A percentile compares a stretch with the other conserved stretches of the same genome.
These are phyloP conservation scores for Holacanthella duospinosa DNA, from an alignment of 2,888 invertebrate genomes.

Conservation along the genomic window DNA sequence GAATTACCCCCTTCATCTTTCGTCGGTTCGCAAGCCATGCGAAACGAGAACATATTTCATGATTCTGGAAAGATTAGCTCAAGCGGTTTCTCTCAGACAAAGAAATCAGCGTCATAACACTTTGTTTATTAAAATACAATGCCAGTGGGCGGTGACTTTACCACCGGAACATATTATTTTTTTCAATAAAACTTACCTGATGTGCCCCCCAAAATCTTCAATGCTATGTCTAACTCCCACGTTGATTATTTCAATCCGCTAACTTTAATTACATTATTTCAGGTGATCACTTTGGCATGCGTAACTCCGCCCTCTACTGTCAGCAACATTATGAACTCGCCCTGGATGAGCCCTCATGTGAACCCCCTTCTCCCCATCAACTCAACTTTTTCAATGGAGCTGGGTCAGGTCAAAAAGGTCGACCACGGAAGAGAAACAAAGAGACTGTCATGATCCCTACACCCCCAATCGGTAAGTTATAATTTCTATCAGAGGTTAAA, in stretches of 20 bases:
- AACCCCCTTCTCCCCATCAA: conserved; percentile 7
- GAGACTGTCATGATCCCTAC: neutral
- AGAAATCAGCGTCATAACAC: too few species aligned
- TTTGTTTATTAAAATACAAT: too few species aligned
- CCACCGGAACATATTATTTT: too few species aligned
- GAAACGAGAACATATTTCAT: neutral
- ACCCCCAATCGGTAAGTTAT: conserved; percentile 1
- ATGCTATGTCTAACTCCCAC: too few species aligned
- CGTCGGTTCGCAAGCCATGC: neutral
- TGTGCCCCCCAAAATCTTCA: too few species aligned
- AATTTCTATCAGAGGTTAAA: neutral
- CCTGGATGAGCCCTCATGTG: conserved; percentile 33
- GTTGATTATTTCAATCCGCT: too few species aligned
- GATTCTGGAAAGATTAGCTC: too few species aligned
- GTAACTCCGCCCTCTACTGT: conserved; percentile 62
- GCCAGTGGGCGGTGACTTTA: too few species aligned
- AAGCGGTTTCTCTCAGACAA: too few species aligned
- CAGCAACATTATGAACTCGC: conserved; percentile 60
- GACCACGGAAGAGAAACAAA: conserved; percentile 65
- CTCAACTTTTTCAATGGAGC: conserved; percentile 51
- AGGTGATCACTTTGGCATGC: conserved; percentile 84
- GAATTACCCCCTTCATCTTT: neutral
- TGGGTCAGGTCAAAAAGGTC: conserved; percentile 67
- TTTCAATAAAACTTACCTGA: too few species aligned
- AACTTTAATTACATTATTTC: conserved; percentile 9